These are phyloP conservation scores for Mactromeris polynyma DNA, from an alignment of 2,888 invertebrate species.

Conservation along the genomic window DNA sequence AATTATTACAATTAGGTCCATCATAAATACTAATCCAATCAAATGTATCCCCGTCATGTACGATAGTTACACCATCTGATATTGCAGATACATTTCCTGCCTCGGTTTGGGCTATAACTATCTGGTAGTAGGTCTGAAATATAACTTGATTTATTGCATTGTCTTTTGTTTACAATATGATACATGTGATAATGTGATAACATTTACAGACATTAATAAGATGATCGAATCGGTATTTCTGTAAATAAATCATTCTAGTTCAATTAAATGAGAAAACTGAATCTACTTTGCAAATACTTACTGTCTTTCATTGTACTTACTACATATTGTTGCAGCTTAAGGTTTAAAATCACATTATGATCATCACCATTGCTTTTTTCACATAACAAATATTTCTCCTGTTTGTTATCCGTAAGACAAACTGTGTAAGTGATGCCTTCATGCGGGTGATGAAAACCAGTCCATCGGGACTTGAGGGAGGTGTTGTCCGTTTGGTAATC, in stretches of 20 bases:
- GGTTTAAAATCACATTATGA: not conserved
- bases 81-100: conserved; percentile 41
- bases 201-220: too few species aligned
- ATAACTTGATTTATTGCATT: not conserved
- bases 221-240: too few species aligned
- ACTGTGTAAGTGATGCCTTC: conserved; percentile 30
- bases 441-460: conserved; percentile 44
- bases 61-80: conserved; percentile 58
- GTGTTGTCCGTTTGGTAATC: conserved; percentile 42
- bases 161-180: too few species aligned
- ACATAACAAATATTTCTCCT: not conserved
- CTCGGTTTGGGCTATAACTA: conserved; percentile 41
- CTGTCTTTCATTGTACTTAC: not conserved
- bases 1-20: conserved; percentile 14
- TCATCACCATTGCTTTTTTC: not conserved
- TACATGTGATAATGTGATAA: too few species aligned
- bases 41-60: conserved; percentile 1
- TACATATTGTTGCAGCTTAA: not conserved
- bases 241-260: too few species aligned
- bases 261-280: too few species aligned
- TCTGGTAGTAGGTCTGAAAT: conserved; percentile 52
- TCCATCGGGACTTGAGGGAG: conserved; percentile 27
- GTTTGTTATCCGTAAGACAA: conserved; percentile 22
- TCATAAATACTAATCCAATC: conserved; percentile 19
- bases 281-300: not conserved